Conservation (phyloP, 1,140 invertebrate genomes). For the Camponotus vicinus region DNA sequence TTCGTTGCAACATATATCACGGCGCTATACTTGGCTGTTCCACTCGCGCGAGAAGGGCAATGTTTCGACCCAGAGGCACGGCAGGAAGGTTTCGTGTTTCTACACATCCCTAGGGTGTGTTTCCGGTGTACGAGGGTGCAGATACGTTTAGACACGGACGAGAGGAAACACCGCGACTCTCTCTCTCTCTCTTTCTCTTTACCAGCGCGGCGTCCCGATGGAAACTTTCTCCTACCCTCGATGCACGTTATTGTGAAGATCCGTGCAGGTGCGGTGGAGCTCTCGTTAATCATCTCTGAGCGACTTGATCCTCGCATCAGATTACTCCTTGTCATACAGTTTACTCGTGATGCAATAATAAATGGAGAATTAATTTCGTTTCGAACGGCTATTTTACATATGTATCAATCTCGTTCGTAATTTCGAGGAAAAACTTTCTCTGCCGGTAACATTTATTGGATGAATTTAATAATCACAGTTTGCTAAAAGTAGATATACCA, state of each 20-base stretch:
- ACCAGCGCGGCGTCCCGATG: conserved; percentile 5
- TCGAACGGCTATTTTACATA: neutral
- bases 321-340: conserved; percentile 40
- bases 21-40: conserved; percentile 4
- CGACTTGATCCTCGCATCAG: conserved; percentile 59
- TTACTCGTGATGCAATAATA: conserved; percentile 48
- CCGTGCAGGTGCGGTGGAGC: conserved; percentile 30
- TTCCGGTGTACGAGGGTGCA: conserved; percentile 56
- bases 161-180: conserved; percentile 12
- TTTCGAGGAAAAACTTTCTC: neutral
- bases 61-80: conserved; percentile 41
- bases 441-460: neutral
- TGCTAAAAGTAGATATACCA: neutral
- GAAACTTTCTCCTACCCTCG: conserved; percentile 64
- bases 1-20: conserved; percentile 48
- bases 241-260: conserved; percentile 63
- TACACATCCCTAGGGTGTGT: conserved; percentile 61
- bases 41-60: conserved; percentile 40
- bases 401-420: neutral
- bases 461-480: neutral
- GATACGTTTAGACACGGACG: conserved; percentile 41
- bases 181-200: neutral
- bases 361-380: conserved; percentile 60
- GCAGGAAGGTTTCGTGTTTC: conserved; percentile 60
- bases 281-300: conserved; percentile 71